Evolutionary conservation across 2,113 vertebrate species (phyloP), one percentile per base, ranked within the genome.

Genomic region (Spermophilus dauricus): DNA sequence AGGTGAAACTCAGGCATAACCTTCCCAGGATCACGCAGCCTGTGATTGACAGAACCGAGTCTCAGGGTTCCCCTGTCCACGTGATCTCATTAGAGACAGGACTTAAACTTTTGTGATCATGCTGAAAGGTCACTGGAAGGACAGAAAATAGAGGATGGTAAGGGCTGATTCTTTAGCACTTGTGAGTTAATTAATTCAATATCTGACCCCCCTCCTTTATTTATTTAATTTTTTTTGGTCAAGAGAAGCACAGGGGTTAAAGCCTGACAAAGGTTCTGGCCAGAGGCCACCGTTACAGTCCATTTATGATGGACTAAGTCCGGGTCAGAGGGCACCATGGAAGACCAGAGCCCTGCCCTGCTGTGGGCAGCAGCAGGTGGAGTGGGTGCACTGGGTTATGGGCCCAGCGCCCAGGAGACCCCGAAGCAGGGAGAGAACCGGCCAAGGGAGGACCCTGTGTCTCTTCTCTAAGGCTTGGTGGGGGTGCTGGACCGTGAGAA

Each of bases 321-420:
- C 24, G 4, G 26, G 6, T 51, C 5, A 14, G 48, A 56, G 56
- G 42, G 5, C 3, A 10, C 45, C 28, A 9, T 0, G 1, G 32
- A 42, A 76, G 78, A 16, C 30, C 30, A 28, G 5, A 45, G 5
- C 10, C 61, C 53, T 37, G 28, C 30, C 61, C 8, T 18, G 69
- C 61, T 45, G 4, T 32, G 51, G 78, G 26, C 39, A 37, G n/a
- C 1, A 2, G 26, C 6, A 1, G 53, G 8, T 8, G 5, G n/a
- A n/a, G n/a, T n/a, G n/a, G n/a, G n/a, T n/a, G n/a, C n/a, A n/a
- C n/a, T n/a, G n/a, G n/a, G n/a, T n/a, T n/a, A n/a, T n/a, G n/a
- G n/a, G n/a, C n/a, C n/a, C n/a, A n/a, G n/a, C n/a, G n/a, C n/a
- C n/a, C n/a, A n/a, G n/a, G n/a, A n/a, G n/a, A n/a, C n/a, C n/a